Evolutionary conservation across 2,888 invertebrate species (phyloP), one percentile per base, ranked within the genome.

Genomic region (Mycalesis mineus): DNA sequence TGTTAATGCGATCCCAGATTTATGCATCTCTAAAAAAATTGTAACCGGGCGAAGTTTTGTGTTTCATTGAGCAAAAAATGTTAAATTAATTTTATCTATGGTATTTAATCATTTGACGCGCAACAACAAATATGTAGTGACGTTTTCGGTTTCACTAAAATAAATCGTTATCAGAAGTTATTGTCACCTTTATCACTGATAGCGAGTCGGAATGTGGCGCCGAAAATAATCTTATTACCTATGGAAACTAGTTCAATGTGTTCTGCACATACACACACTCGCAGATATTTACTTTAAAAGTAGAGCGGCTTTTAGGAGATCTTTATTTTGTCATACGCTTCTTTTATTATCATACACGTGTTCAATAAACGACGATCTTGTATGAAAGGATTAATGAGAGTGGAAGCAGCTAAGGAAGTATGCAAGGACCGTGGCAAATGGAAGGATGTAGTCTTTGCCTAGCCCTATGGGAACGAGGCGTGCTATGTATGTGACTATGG

Each of bases 161-260:
- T 58, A 28, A 51, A 58, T 33, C 9, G 6, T 42, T 57, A 47
- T 55, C 51, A 39, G 22, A 41, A 39, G 28, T 11, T 40, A 17
- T 55, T 42, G 37, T 49, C 42, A 44, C 13, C 53, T 52, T 39
- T 44, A 47, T 53, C 22, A 29, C 22, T n/a, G 50, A 50, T 52
- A 41, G 15, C 28, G 17, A 31, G 17, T 36, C 33, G 47, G 54
- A 56, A 51, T 44, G 51, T 69, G 80, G 80, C 81, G 82, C 79
- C 81, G 75, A 79, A 64, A 78, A 71, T 76, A 73, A 79, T 78
- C 77, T 82, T 80, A 82, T 80, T 80, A 70, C 64, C 66, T 33
- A 70, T 77, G 77, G 74, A 77, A 82, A 81, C 78, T 81, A 76
- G 80, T 78, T 77, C 77, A 77, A 70, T 70, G 69, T 69, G 68